phyloP scores from a whole-genome alignment of 2,797 vertebrate genomes.

The Bovichtus diacanthus region DNA sequence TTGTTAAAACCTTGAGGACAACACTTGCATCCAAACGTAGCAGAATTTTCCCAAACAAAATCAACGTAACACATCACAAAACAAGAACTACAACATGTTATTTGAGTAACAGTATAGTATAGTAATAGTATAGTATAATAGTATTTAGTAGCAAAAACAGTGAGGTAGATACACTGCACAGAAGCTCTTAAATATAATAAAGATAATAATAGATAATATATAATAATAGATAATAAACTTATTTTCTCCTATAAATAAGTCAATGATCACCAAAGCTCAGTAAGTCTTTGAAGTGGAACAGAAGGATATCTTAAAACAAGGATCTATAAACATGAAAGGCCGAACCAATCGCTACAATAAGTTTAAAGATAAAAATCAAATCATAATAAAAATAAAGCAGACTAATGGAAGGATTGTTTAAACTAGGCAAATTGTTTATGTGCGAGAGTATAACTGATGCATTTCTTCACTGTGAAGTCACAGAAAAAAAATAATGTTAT shows the following conservation, averaged over 20 bases:
- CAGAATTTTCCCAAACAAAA: not conserved
- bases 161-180: not conserved
- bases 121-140: too few relatives aligned
- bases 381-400: slow-evolving; percentile 74
- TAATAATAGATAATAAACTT: too few relatives aligned
- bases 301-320: not conserved
- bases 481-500: not conserved
- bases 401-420: not conserved
- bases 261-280: not conserved
- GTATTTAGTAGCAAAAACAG: too few relatives aligned
- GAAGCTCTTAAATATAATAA: too few relatives aligned
- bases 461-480: not conserved
- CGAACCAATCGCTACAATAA: too few relatives aligned
- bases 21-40: not conserved
- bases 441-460: not conserved
- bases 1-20: not conserved
- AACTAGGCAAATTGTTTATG: not conserved
- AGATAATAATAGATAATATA: too few relatives aligned
- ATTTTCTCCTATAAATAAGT: too few relatives aligned
- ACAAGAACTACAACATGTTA: not conserved
- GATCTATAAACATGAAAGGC: not conserved
- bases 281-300: not conserved
- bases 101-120: not conserved
- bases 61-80: not conserved
- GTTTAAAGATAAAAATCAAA: slow-evolving; percentile 78